Evolutionary conservation across 2,888 invertebrate genomes (phyloP).

Genomic region (Euplexia lucipara): DNA sequence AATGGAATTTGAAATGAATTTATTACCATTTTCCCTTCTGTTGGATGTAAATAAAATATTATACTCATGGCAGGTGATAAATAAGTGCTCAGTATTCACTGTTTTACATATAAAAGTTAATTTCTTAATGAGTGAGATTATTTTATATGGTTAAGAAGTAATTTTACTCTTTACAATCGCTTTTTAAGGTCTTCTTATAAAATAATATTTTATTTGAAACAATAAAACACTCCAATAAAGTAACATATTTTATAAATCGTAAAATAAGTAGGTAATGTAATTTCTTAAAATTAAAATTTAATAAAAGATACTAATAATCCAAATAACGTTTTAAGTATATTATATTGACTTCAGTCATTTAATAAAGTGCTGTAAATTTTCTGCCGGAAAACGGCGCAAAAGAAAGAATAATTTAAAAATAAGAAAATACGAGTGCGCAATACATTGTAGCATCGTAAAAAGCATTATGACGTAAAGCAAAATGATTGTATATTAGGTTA

Average conservation of each 20-base stretch:
- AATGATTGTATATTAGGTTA: slow-evolving; percentile 71
- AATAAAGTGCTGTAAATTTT: slow-evolving; percentile 33
- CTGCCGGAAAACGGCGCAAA: slow-evolving; percentile 10
- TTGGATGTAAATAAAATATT: neutral
- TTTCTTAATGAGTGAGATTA: neutral
- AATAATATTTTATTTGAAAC: slow-evolving; percentile 9
- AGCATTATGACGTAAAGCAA: slow-evolving; percentile 64
- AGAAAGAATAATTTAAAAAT: slow-evolving; percentile 34
- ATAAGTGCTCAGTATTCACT: slow-evolving; percentile 9
- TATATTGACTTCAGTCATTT: slow-evolving; percentile 43
- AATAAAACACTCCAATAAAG: slow-evolving; percentile 13
- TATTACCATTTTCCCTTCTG: slow-evolving; percentile 23
- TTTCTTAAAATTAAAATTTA: neutral
- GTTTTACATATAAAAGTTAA: neutral
- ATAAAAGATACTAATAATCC: neutral
- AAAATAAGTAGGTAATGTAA: slow-evolving; percentile 4
- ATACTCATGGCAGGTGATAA: slow-evolving; percentile 2
- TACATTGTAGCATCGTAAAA: slow-evolving; percentile 59
- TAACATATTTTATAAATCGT: slow-evolving; percentile 4
- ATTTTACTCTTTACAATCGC: neutral
- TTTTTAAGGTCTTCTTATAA: neutral
- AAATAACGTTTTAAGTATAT: too few species aligned
- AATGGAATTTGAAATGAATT: slow-evolving; percentile 40
- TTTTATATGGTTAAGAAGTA: neutral
- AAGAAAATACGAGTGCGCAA: slow-evolving; percentile 47